Evolutionary conservation across 2,888 invertebrate species (phyloP), one percentile per base, ranked within the genome.

Genomic region (Orthosia gothica): DNA sequence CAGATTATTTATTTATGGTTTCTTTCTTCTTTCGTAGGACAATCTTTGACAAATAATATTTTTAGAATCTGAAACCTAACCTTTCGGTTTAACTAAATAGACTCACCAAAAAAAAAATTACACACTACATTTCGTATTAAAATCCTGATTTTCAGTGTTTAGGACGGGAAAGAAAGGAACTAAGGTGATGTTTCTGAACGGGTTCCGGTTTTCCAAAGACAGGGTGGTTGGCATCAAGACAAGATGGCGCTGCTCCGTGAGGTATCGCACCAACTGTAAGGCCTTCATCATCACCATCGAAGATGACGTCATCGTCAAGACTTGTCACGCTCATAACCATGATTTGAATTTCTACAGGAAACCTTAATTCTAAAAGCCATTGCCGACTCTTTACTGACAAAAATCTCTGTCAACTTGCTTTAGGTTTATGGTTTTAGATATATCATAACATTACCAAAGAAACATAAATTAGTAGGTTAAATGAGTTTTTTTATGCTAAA

Each of bases 171-270:
- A 74, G 16, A 61, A 45, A 61, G 81, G 81, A 5, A 74, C 62
- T 26, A 18, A n/a, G 13, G 49, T 74, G 47, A 61, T 83, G 61
- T 70, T 64, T 45, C 45, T 86, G 12, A 76, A 40, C 0, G 82
- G 81, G 0, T 82, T 72, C 45, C 82, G 81, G 0, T 88, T 84
- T 68, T 88, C 81, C 54, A 74, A 80, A 18, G 82, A 89, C 45
- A 58, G 66, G 9, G 72, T 75, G 0, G 26, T 66, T 4, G 87
- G 88, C 4, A 11, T 20, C 9, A 90, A 82, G 59, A 88, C 75
- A 2, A 76, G 90, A 49, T 93, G 94, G 93, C 79, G 88, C 0
- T 94, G 94, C 50, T 93, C 93, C 4, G 91, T 88, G 0, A 90
- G 87, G 83, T 9, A 79, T 12, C 80, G 86, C 5, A 76, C 65